Base-by-base conservation (phyloP, 2,888 invertebrate species). In the Siphlonurus alternatus region DNA sequence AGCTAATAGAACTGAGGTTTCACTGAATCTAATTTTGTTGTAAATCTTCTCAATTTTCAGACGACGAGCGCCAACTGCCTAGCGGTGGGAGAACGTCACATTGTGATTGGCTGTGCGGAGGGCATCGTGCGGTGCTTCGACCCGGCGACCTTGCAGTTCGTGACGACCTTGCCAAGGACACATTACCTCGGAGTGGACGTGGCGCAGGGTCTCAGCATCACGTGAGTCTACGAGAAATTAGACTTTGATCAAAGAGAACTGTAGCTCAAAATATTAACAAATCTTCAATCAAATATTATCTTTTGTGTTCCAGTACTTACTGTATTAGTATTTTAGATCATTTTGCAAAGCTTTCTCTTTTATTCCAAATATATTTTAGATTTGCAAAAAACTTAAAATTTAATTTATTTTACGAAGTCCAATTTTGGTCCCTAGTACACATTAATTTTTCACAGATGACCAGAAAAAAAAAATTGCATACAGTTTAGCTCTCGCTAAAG, bases 131-230 rank as follows among this genome's bases (percentile, higher is more conserved):
- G 93, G 63, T 90, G 92, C 74, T 93, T 93, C 76, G 86, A 88
- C 74, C 89, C 94, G 0, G 78, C 81, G 66, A 87, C 89, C 15
- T 82, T 97, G 66, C 86, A 87, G 72, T 96, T 93, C 76, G 81
- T 92, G 71, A 92, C 92, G 25, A 93, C 92, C n/a, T 77, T 93
- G 72, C 92, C 93, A 1, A 76, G 91, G 66, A 89, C 96, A 22
- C 96, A 97, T 76, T 91, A 92, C 73, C 79, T 97, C 66, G 97
- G 97, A 10, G 93, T 96, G 0, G 95, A 97, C 74, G 90, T 97
- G 23, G 84, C 90, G 23, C 83, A 85, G 74, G 92, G 91, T 61
- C 80, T 85, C 62, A 86, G 85, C 73, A 92, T 93, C 72, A 85
- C 81, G 88, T 88, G 73, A 74, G 76, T 72, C 5, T 22, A 2